phyloP scores from a whole-genome alignment of 2,113 vertebrate genomes.

The Leptobrachium leishanense region DNA sequence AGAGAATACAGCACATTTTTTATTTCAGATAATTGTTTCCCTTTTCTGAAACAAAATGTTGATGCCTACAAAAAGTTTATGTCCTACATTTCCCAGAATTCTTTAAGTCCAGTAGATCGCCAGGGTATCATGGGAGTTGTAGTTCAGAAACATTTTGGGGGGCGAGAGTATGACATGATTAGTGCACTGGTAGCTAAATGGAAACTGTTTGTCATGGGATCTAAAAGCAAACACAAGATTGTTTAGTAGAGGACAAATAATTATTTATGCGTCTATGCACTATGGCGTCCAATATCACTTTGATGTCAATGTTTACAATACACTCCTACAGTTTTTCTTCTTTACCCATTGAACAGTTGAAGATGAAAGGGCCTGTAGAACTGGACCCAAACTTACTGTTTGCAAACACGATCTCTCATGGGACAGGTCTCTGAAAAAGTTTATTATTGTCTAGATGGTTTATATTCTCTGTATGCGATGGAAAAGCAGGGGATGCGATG shows the following conservation, averaged over 20 bases:
- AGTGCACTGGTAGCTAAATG: background rate
- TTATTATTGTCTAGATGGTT: background rate
- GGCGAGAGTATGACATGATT: too few relatives aligned
- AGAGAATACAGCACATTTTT: too few relatives aligned
- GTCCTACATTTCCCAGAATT: too few relatives aligned
- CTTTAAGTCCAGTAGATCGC: too few relatives aligned
- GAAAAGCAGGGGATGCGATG: background rate
- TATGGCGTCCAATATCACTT: slow-evolving; percentile 17
- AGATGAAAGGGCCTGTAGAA: slow-evolving; percentile 7
- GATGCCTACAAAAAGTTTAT: too few relatives aligned
- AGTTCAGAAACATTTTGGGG: too few relatives aligned
- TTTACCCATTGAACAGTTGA: background rate
- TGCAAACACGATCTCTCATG: background rate
- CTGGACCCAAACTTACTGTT: background rate
- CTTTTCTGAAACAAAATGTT: too few relatives aligned
- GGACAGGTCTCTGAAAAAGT: slow-evolving; percentile 4
- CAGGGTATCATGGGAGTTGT: too few relatives aligned
- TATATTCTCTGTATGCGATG: background rate
- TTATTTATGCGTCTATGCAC: background rate
- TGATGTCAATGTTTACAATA: slow-evolving; percentile 35
- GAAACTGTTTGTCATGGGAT: background rate
- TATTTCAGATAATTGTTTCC: too few relatives aligned
- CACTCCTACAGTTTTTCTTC: slow-evolving; percentile 19
- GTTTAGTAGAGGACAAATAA: background rate
- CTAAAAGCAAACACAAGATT: background rate